Conservation (phyloP, 2,888 invertebrate species). For the Apotomis capreana region DNA sequence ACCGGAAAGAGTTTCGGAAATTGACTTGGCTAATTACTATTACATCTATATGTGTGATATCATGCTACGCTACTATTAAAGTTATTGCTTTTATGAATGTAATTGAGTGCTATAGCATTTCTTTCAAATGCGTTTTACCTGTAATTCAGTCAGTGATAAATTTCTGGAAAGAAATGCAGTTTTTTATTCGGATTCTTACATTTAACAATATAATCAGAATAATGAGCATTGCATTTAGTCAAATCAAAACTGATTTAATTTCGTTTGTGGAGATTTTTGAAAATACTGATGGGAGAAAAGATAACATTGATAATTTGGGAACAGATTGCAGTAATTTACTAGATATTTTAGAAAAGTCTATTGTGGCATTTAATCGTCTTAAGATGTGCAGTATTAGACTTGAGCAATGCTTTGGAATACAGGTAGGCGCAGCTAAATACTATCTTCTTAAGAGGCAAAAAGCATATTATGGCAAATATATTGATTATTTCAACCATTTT, state of each 20-base stretch:
- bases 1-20: background rate
- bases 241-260: background rate
- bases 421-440: background rate
- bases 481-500: no score
- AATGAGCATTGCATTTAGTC: constrained; percentile 9
- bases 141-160: background rate
- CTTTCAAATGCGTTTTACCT: background rate
- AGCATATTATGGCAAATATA: no score
- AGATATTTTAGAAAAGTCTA: background rate
- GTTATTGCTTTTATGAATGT: background rate
- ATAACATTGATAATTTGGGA: background rate
- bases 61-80: background rate
- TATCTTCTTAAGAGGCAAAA: no score
- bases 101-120: background rate
- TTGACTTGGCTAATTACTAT: background rate
- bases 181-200: constrained; percentile 7
- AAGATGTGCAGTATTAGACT: constrained; percentile 10
- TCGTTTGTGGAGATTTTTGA: background rate
- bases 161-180: constrained; percentile 10
- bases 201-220: constrained; percentile 16
- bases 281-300: background rate
- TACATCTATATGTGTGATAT: background rate
- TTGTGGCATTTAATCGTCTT: constrained; percentile 19
- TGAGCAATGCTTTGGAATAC: constrained; percentile 23
- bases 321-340: background rate